phyloP scores from a whole-genome alignment of 2,797 vertebrate genomes.

The Oryzias sinensis region DNA sequence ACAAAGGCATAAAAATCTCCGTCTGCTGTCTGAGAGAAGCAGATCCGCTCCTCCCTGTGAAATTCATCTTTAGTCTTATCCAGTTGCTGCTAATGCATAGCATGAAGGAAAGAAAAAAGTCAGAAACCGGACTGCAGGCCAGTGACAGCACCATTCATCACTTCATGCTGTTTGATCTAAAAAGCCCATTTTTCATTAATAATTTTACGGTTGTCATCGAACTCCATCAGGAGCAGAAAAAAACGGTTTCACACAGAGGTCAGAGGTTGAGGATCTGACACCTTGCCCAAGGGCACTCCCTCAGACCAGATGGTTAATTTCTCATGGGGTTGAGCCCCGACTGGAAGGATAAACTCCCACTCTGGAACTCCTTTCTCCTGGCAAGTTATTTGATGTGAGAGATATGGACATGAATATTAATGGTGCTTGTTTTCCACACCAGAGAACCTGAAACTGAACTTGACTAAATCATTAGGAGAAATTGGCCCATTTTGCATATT shows the following conservation, averaged over 20 bases:
- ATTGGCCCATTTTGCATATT: background rate
- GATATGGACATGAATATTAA: constrained; percentile 59
- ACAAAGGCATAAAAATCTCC: constrained; percentile 26
- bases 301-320: constrained; percentile 29
- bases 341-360: constrained; percentile 19
- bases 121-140: constrained; percentile 26
- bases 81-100: constrained; percentile 47
- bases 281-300: constrained; percentile 35
- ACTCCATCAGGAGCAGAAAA: constrained; percentile 15
- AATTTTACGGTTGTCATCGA: constrained; percentile 35
- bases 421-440: constrained; percentile 36
- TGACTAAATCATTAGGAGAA: constrained; percentile 37
- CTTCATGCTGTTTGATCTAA: constrained; percentile 53
- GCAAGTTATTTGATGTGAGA: constrained; percentile 52
- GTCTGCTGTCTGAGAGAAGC: constrained; percentile 38
- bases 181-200: constrained; percentile 61
- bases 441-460: constrained; percentile 39
- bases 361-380: constrained; percentile 2
- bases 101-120: constrained; percentile 23
- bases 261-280: constrained; percentile 19
- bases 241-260: constrained; percentile 25
- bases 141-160: constrained; percentile 59
- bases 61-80: constrained; percentile 24
- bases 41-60: constrained; percentile 22
- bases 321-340: constrained; percentile 22